Evolutionary conservation across 2,113 vertebrate species (phyloP), one percentile per base, ranked within the genome.

Genomic region (Brachypteracias leptosomus): DNA sequence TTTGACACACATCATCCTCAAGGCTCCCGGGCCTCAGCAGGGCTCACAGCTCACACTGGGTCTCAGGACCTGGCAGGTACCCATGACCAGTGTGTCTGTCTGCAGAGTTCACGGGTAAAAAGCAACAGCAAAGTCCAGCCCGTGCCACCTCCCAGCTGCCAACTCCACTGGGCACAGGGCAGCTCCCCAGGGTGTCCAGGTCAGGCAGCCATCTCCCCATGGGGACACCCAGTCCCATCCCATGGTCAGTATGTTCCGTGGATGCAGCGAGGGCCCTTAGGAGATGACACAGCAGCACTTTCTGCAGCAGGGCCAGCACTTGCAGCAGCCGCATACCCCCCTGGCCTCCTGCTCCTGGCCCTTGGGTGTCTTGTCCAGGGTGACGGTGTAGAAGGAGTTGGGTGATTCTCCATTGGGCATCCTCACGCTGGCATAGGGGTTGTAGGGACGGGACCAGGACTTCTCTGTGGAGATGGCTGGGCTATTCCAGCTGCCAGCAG

Each of bases 371-470:
- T 83, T 95, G 58, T 97, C 96, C 6, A 98, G 97, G 66, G 82
- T 97, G 61, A 97, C 94, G 0, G 97, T 63, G 54, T 97, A 97
- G 71, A 97, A 95, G 57, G 95, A 90, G 55, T 74, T 14, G 0
- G 85, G 28, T 0, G 83, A 88, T 28, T 75, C 89, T 36, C 96
- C 97, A 0, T 93, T 93, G 1, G 85, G 85, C 42, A 84, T 81
- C 89, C 77, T 98, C 61, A 98, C 71, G 11, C 96, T 93, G 78
- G 89, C 92, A 1, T 98, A 98, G 19, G 98, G 98, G 52, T 98
- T 98, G 62, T 95, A 82, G 24, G 97, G 93, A 31, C 36, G 94
- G n/a, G 83, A 93, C 94, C 95, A 97, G 36, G 90, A 84, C 46
- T 88, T 96, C 38, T 87, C 97, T 0, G 93, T 94, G 63, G 81